These are phyloP conservation scores for Caenorhabditis japonica DNA, from an alignment of 2,888 invertebrate genomes.

Conservation along the genomic window DNA sequence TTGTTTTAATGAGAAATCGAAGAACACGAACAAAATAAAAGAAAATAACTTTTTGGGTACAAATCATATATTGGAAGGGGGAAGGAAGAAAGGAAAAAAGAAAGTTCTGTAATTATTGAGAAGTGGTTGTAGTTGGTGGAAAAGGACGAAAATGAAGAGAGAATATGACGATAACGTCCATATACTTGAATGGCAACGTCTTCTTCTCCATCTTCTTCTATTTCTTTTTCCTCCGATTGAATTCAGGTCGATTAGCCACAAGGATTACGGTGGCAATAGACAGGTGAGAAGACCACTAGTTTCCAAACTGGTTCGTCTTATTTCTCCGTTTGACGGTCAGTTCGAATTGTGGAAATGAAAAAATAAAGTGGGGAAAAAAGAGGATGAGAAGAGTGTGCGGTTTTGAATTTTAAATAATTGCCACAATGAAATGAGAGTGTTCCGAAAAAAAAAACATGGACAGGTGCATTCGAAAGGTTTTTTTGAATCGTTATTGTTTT, in stretches of 20 bases:
- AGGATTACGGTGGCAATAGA: slow-evolving; percentile 18
- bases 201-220: too few relatives aligned
- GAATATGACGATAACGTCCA: background rate
- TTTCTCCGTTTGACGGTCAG: slow-evolving; percentile 38
- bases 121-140: too few relatives aligned
- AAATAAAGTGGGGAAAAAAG: background rate
- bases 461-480: too few relatives aligned
- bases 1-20: too few relatives aligned
- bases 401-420: too few relatives aligned
- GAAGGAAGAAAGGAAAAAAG: slow-evolving; percentile 9
- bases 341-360: slow-evolving; percentile 21
- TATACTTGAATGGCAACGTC: background rate
- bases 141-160: background rate
- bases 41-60: too few relatives aligned
- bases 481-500: too few relatives aligned
- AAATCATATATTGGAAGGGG: background rate
- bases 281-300: slow-evolving; percentile 37
- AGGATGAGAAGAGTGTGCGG: too few relatives aligned
- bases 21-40: too few relatives aligned
- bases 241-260: slow-evolving; percentile 42
- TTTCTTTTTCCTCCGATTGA: background rate
- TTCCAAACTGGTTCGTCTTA: slow-evolving; percentile 40
- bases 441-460: too few relatives aligned
- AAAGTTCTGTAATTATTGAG: slow-evolving; percentile 32
- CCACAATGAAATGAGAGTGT: too few relatives aligned